Conservation (phyloP, 2,113 vertebrate species). For the Lanius ludovicianus region DNA sequence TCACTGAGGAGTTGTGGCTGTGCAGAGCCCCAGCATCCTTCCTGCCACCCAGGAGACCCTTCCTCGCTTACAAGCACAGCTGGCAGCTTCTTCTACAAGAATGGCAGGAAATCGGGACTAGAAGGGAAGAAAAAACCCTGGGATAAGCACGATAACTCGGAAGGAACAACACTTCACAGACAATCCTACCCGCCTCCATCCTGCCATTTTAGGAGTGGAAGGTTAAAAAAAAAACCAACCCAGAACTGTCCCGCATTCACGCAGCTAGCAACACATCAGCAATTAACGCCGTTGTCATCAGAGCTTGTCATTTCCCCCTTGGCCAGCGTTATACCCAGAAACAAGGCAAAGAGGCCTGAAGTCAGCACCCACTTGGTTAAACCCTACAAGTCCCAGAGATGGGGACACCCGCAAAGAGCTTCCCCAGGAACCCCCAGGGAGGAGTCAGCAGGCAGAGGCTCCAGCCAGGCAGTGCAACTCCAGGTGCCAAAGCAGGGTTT, state of each 20-base stretch:
- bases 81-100: not conserved
- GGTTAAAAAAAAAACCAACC: not conserved
- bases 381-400: not conserved
- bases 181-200: not conserved
- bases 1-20: not conserved
- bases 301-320: not conserved
- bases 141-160: not conserved
- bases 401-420: not conserved
- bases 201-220: not conserved
- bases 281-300: not conserved
- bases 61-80: not conserved
- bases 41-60: constrained; percentile 2
- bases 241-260: not conserved
- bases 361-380: not conserved
- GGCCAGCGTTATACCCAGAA: not conserved
- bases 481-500: not conserved
- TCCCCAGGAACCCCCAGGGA: accelerated
- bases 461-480: not conserved
- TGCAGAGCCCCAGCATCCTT: not conserved
- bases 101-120: constrained; percentile 35
- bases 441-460: not conserved
- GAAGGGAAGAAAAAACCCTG: not conserved
- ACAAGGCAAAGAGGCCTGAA: not conserved
- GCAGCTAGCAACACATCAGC: not conserved
- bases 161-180: not conserved